Base-by-base conservation (phyloP, 2,888 invertebrate genomes). In the Cataglyphis albicans region DNA sequence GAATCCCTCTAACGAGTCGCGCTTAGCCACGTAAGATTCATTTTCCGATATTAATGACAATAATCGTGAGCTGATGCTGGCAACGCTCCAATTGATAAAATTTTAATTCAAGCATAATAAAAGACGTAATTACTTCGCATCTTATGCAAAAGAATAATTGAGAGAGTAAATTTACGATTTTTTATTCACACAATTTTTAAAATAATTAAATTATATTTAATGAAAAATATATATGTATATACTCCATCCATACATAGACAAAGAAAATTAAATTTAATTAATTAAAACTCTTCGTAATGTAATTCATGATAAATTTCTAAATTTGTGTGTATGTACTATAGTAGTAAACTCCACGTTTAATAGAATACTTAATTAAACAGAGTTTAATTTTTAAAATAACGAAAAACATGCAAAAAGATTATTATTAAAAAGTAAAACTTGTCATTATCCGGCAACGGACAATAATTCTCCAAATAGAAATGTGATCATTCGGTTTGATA, bases 401-500 rank as follows among this genome's bases (percentile, higher is more conserved):
- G 4, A 5, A 1, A 15, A 35, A n/a, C 15, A 18, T 21, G 21
- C 35, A 48, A 29, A 15, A 5, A 5, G 15, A 59, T 38, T 9
- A 29, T 35, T 63, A 15, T 18, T 52, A 25, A 52, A 41, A 75
- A 64, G 5, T 61, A 73, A 6, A 32, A 32, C 0, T 18, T 7
- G 52, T 15, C 18, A 63, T 75, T 25, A 44, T 35, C 3, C 4
- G 18, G 18, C 12, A 35, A 52, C 4, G 2, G 38, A 55, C 12
- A 67, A 52, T n/a, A 12, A 61, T 55, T n/a, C 15, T 29, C 3
- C 15, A 12, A 44, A 21, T 18, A 25, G 2, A 73, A 35, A 15
- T 35, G 25, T 35, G 1, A 82, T 44, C n/a, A 44, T 64, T 82
- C 59, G 18, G 15, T 59, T 78, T 57, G 44, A 76, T 81, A 55